Base-by-base conservation (phyloP, 2,888 invertebrate genomes). In the Clivina fossor region DNA sequence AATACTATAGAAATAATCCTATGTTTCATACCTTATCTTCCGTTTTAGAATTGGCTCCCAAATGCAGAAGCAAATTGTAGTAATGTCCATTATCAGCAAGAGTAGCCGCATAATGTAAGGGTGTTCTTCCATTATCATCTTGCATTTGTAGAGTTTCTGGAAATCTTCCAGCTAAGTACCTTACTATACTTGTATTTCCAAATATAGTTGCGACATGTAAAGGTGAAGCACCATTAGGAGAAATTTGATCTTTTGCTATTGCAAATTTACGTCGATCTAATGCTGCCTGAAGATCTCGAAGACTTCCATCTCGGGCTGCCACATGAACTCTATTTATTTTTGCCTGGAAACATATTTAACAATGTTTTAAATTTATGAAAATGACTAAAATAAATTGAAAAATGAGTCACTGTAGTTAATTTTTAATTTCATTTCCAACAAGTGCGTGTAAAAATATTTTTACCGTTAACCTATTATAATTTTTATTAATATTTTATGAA, bases 241-340 rank as follows among this genome's bases (percentile, higher is more conserved):
- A 88, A 61, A 84, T 79, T 57, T 86, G 84, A 71, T 95, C 92
- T 64, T 88, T 83, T 15, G 94, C 93, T 58, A 92, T 84, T 1
- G 93, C 93, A 70, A 95, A 90, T 80, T 93, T 92, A 68, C 93
- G 85, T 62, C 94, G 78, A 74, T 95, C 91, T 66, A 93, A 73
- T 1, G 92, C 86, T 63, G 89, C 84, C 73, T 93, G 93, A 50
- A 95, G 77, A 64, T 92, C 89, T 64, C 88, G 78, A 61, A 95
- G 78, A 67, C 87, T 89, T 3, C 95, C 95, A 63, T 88, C 86
- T 64, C 85, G 82, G 15, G 93, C 88, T 24, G 93, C 91, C 64
- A 85, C 75, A 70, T 95, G 95, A 20, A 95, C 92, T 58, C 87
- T 83, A 61, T 88, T 86, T 62, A 95, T 94, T 81, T 95, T 94